Conservation (phyloP, 1,140 invertebrate species). For the Rhagoletis pomonella region DNA sequence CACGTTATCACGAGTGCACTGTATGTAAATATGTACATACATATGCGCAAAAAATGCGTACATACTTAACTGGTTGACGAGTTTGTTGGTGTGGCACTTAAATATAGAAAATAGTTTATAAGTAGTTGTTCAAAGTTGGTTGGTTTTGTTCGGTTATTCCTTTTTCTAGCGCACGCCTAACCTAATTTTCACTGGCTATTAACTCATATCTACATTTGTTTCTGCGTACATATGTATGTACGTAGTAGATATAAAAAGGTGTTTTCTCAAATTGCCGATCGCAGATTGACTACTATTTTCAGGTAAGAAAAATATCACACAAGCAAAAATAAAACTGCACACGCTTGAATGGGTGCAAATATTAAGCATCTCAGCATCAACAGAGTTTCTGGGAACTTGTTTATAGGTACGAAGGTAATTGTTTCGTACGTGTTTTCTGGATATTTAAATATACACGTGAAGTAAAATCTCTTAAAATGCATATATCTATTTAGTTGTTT, state of each 20-base stretch:
- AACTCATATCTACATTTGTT: background rate
- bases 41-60: too few species aligned
- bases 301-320: background rate
- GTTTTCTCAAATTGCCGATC: background rate
- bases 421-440: background rate
- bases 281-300: background rate
- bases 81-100: slow-evolving; percentile 28
- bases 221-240: background rate
- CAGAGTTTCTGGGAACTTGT: background rate
- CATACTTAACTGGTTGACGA: background rate
- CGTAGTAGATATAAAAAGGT: background rate
- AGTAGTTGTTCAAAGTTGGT: background rate
- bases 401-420: background rate
- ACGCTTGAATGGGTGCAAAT: background rate
- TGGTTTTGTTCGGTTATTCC: background rate
- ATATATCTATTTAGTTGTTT: background rate
- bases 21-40: background rate
- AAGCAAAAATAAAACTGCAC: background rate
- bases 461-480: background rate
- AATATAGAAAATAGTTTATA: slow-evolving; percentile 10
- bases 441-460: background rate
- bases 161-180: slow-evolving; percentile 11
- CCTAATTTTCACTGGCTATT: slow-evolving; percentile 21
- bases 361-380: background rate
- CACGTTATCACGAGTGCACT: background rate